These are phyloP conservation scores for Actinemys pallida DNA, from an alignment of 2,113 vertebrate genomes.

Conservation along the genomic window DNA sequence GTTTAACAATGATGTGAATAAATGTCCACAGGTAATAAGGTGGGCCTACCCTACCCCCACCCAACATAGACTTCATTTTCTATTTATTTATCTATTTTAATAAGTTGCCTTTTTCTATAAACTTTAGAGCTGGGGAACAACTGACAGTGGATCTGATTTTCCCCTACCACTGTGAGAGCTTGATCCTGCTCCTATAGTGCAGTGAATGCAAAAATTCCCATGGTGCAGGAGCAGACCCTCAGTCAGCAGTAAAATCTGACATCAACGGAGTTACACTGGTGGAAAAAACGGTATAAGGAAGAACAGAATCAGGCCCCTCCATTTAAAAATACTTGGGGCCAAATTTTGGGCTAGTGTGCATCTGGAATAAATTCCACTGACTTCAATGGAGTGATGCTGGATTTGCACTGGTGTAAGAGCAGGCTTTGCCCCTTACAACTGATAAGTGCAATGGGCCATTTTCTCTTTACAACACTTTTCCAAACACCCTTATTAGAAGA, in stretches of 20 bases:
- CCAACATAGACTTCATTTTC: neutral
- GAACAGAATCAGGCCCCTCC: neutral
- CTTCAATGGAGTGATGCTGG: neutral
- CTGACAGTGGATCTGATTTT: neutral
- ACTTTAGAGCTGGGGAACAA: neutral
- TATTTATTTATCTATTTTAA: neutral
- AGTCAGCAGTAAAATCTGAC: neutral
- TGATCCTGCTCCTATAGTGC: neutral
- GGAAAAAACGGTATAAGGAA: neutral
- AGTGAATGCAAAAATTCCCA: neutral
- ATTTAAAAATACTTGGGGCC: neutral
- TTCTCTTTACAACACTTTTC: conserved; percentile 5
- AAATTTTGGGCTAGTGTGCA: neutral
- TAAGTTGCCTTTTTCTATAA: neutral
- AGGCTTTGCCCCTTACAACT: fast-evolving
- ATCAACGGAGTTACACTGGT: neutral
- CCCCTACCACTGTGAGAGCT: neutral
- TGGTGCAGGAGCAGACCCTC: neutral
- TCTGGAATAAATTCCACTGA: neutral
- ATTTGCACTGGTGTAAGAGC: neutral
- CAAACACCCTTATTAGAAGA: conserved; percentile 46
- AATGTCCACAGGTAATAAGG: neutral
- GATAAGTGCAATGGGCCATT: neutral
- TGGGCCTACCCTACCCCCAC: neutral
- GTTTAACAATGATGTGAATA: neutral